Percentiles rank a stretch among this genome's conserved stretches.
Evolutionary conservation across 1,140 invertebrate genomes (phyloP).

Genomic region (Uloborus diversus): DNA sequence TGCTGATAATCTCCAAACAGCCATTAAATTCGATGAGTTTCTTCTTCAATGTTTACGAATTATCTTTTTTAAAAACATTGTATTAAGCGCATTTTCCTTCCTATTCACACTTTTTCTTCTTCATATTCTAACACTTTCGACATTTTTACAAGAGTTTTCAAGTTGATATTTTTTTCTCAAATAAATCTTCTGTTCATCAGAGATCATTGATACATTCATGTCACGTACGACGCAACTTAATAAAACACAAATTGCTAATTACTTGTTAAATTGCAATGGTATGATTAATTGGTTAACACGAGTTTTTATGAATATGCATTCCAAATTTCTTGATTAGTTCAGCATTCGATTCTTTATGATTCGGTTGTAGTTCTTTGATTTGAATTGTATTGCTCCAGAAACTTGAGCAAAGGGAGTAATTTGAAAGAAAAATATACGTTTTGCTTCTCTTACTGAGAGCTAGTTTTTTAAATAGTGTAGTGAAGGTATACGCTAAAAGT

Average conservation of each 20-base stretch:
- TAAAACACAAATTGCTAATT: conserved; percentile 52
- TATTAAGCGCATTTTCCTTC: conserved; percentile 18
- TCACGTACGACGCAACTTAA: conserved; percentile 41
- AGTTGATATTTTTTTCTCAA: conserved; percentile 47
- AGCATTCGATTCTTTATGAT: background rate
- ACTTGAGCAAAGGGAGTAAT: no score
- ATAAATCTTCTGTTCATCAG: conserved; percentile 34
- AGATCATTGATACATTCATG: background rate
- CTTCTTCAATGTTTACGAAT: conserved; percentile 16
- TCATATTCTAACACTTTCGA: conserved; percentile 34
- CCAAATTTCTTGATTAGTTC: conserved; percentile 31
- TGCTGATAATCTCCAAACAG: conserved; percentile 42
- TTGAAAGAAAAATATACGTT: no score
- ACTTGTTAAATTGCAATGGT: conserved; percentile 49
- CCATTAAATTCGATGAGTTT: conserved; percentile 35
- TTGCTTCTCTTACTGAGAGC: no score
- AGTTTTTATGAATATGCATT: conserved; percentile 49
- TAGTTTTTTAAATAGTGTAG: no score
- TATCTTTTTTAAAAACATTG: conserved; percentile 12
- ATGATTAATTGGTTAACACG: conserved; percentile 53
- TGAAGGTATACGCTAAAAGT: no score
- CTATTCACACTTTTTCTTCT: conserved; percentile 31
- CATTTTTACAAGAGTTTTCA: conserved; percentile 37
- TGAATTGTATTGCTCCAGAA: no score
- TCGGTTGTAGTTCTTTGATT: background rate